Evolutionary conservation across 2,888 invertebrate genomes (phyloP), one percentile per base, ranked within the genome.

Genomic region (Brachynemurus nebulosus): DNA sequence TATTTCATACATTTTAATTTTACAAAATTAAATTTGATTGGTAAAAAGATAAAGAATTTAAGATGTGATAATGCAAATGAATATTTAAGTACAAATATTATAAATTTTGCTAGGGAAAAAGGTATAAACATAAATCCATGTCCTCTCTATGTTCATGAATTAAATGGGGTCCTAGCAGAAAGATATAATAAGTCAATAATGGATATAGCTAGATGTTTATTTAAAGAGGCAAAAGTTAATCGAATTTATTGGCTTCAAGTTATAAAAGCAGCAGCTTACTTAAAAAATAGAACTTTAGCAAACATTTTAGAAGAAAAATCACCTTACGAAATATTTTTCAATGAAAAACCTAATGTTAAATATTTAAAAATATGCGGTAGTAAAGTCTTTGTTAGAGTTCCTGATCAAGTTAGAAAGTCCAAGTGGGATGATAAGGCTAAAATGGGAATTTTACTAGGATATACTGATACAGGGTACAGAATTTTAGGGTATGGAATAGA

Each of bases 311-410:
- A 42, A 42, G 39, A 27, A 19, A 49, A 47, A 40, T 47, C 47
- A 2, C 47, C 47, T 45, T 54, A 52, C 50, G 51, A 54, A 46
- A 51, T 47, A 43, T 49, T 45, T 36, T 45, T 50, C 43, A 25
- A 48, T 46, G 49, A 48, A 47, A 52, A 51, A 47, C 54, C 50
- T 44, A 45, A 42, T 45, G 42, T 49, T 39, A 34, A 42, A 41
- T 18, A 47, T 44, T 40, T 50, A 30, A n/a, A 20, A 40, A 7
- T 7, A 23, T 23, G 9, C 9, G 23, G 23, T 7, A 7, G 23
- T 23, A 23, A 9, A 23, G 23, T 48, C 33, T 38, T 38, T 42
- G 46, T 48, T 5, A 16, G 46, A 44, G 37, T 37, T 8, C 48
- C 46, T 19, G 45, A 48, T 41, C 11, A 37, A 16, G 33, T 41